These are phyloP conservation scores for Poecilia latipinna DNA, from an alignment of 2,113 vertebrate species.

Conservation along the genomic window DNA sequence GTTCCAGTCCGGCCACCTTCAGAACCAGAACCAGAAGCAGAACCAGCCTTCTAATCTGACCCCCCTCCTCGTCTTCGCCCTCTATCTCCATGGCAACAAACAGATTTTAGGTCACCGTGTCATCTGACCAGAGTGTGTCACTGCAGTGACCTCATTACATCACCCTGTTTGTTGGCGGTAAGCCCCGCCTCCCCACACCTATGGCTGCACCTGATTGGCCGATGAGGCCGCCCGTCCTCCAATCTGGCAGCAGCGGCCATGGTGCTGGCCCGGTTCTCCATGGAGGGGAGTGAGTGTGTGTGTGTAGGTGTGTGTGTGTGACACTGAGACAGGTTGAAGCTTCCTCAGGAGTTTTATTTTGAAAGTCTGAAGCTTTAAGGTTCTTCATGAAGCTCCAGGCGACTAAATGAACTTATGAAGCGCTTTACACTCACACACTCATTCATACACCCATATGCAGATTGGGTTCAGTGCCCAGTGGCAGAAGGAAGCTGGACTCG, in stretches of 20 bases:
- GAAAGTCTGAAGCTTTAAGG: no score
- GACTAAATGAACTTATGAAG: no score
- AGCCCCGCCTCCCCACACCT: constrained; percentile 1
- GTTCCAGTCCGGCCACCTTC: no score
- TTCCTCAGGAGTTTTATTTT: no score
- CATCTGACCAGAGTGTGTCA: not conserved
- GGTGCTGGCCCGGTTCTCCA: not conserved
- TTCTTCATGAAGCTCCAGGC: no score
- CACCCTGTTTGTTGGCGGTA: not conserved
- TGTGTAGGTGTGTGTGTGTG: not conserved
- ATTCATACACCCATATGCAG: no score
- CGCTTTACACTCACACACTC: no score
- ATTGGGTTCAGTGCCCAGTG: no score
- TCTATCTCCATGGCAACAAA: not conserved
- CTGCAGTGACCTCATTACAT: not conserved
- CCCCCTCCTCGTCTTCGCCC: not conserved
- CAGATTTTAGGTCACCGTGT: not conserved
- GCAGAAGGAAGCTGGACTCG: no score
- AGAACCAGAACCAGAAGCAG: not conserved
- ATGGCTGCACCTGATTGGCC: not conserved
- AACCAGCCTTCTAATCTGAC: not conserved
- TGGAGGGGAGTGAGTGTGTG: not conserved
- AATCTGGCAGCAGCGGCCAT: not conserved
- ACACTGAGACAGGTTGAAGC: no score
- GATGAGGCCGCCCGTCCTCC: not conserved